Evolutionary conservation across 2,888 invertebrate genomes (phyloP), one percentile per base, ranked within the genome.

Genomic region (Conchocele bisecta): DNA sequence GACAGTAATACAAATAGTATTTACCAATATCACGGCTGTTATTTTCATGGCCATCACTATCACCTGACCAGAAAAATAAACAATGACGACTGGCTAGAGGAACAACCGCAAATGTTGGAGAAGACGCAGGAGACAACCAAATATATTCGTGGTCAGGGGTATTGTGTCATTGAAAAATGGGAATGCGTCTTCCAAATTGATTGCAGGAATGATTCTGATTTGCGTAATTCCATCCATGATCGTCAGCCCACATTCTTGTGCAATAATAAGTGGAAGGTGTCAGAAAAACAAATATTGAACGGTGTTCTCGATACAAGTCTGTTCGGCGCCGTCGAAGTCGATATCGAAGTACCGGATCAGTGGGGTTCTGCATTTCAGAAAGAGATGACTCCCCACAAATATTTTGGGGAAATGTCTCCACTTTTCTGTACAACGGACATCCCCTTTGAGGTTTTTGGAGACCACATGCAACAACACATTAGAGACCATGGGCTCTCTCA

Each of bases 371-470:
- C 22, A n/a, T 7, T n/a, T 11, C n/a, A n/a, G n/a, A n/a, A n/a
- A 6, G 20, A 20, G 7, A n/a, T 57, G 42, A 42, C 48, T 7
- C 61, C 69, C 20, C 44, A 26, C 17, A 51, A 69, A 20, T 69
- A 69, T 31, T 69, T 35, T 26, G 4, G 24, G 11, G 69, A 69
- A 29, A 63, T 63, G 69, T 42, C 20, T 1, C 63, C 63, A 1
- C 7, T 69, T 1, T 69, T 69, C 41, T 63, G 63, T 35, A 63
- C 56, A 9, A 53, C 57, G 11, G 57, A 61, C n/a, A 44, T 69
- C 17, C 37, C 33, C 9, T 53, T 3, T 17, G 26, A 50, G 9
- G 6, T 20, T n/a, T 13, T 24, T n/a, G 26, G 50, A 11, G 24
- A 26, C 11, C 24, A 26, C 20, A 17, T 50, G 50, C 20, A 50